Base-by-base conservation (phyloP, 2,113 vertebrate genomes). In the Ceyx margarethae region DNA sequence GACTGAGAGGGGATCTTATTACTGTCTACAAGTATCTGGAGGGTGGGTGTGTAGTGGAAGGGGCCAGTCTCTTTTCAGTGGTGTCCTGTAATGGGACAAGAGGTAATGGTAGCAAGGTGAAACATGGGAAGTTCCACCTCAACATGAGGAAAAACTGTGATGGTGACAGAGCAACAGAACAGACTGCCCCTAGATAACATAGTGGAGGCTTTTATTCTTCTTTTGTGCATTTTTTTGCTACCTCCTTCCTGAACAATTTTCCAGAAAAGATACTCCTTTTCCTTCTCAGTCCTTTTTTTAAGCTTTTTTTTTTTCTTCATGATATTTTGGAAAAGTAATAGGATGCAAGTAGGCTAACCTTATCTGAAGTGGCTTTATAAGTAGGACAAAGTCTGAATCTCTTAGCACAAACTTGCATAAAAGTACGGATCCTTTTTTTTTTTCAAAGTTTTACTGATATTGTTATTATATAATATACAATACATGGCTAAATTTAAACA, bases 261-360 rank as follows among this genome's bases (percentile, higher is more conserved):
- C 94, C 74, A 91, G 75, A 89, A 89, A 91, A 92, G 54, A 92
- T 19, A 91, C 73, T 79, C 29, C 17, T 87, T 95, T 92, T 40
- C 75, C 14, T 67, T 60, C 10, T 69, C 11, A 46, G 14, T 81
- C 14, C 2, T 37, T 46, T 51, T 48, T 40, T 62, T 26, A 37
- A 37, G 37, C 37, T 37, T n/a, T 51, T 61, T 45, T 25, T 37
- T 61, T 76, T 62, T 1, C 68, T 87, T 85, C 75, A 66, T 89
- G 80, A 94, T 95, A 84, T 89, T 96, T 93, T 90, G 48, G 71
- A 96, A 81, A 83, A 90, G 53, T 94, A 96, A 95, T 97, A 94
- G 93, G 79, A 97, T 96, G 94, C 78, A 97, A 95, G 78, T 96
- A 95, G 95, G 95, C 92, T 97, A 90, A 17, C n/a, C 88, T 93